A percentile compares a stretch with the other conserved stretches of the same genome.
phyloP scores from a whole-genome alignment of 2,888 invertebrate species.

The Drosophila rubida region DNA sequence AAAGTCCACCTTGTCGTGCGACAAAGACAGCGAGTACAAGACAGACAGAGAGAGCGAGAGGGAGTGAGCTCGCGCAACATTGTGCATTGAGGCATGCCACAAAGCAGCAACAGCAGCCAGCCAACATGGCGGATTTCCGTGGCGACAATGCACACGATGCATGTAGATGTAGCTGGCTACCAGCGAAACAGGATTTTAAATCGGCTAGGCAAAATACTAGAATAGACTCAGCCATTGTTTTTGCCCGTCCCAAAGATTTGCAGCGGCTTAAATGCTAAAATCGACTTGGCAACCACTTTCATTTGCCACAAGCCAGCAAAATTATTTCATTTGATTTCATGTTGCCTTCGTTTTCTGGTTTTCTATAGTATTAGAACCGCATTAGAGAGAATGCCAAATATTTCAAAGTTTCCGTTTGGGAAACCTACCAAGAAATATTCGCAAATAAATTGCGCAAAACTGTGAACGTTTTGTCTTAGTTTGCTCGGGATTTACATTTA shows the following conservation, averaged over 20 bases:
- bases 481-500: too few species aligned
- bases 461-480: neutral
- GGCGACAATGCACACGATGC: conserved; percentile 67
- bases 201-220: neutral
- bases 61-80: conserved; percentile 22
- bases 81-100: conserved; percentile 63
- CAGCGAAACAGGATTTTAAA: conserved; percentile 7
- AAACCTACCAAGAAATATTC: neutral
- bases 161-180: neutral
- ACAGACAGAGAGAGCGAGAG: neutral
- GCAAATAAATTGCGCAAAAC: neutral
- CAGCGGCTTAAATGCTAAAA: conserved; percentile 8
- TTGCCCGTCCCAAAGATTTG: conserved; percentile 12
- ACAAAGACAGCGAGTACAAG: neutral
- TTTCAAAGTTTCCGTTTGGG: neutral
- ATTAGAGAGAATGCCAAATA: neutral
- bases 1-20: conserved; percentile 19
- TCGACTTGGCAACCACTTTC: conserved; percentile 18
- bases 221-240: conserved; percentile 21
- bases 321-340: conserved; percentile 31
- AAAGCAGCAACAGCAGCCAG: conserved; percentile 48
- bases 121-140: conserved; percentile 80
- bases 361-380: too few species aligned
- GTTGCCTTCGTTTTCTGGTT: neutral
- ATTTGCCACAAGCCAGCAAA: conserved; percentile 3